Evolutionary conservation across 2,888 invertebrate genomes (phyloP).

Genomic region (Eilema sororculum): DNA sequence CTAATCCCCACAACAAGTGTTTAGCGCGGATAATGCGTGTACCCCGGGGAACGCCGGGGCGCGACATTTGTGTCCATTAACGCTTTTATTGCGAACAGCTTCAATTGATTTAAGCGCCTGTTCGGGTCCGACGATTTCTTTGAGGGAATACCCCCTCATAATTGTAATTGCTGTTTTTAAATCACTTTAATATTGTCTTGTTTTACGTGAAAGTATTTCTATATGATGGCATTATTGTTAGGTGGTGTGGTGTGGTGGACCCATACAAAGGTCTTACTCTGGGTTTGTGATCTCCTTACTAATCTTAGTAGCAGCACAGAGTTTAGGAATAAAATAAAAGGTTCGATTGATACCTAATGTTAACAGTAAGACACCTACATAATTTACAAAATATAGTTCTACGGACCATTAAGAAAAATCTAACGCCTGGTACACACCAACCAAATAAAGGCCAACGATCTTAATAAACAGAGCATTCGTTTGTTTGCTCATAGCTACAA

Average conservation of each 20-base stretch:
- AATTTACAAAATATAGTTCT: no score
- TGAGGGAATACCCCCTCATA: background rate
- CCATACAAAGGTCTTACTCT: no score
- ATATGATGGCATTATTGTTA: background rate
- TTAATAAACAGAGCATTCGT: background rate
- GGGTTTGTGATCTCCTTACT: no score
- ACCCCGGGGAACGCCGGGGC: conserved; percentile 34
- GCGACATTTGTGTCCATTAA: conserved; percentile 48
- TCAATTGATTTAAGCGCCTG: conserved; percentile 43
- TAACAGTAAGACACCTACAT: no score
- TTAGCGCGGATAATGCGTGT: conserved; percentile 46
- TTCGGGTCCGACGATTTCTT: conserved; percentile 19
- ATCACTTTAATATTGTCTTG: background rate
- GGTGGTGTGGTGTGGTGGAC: no score
- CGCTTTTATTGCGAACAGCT: conserved; percentile 48
- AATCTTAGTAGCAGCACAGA: no score
- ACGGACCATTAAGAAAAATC: background rate
- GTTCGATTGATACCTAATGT: background rate
- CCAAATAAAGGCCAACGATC: background rate
- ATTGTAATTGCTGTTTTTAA: conserved; percentile 2
- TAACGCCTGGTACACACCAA: background rate
- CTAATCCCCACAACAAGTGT: conserved; percentile 52
- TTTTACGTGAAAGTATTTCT: background rate
- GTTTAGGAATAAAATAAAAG: background rate
- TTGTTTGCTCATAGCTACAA: background rate